phyloP scores from a whole-genome alignment of 2,113 vertebrate genomes.

The Vulpes lagopus region DNA sequence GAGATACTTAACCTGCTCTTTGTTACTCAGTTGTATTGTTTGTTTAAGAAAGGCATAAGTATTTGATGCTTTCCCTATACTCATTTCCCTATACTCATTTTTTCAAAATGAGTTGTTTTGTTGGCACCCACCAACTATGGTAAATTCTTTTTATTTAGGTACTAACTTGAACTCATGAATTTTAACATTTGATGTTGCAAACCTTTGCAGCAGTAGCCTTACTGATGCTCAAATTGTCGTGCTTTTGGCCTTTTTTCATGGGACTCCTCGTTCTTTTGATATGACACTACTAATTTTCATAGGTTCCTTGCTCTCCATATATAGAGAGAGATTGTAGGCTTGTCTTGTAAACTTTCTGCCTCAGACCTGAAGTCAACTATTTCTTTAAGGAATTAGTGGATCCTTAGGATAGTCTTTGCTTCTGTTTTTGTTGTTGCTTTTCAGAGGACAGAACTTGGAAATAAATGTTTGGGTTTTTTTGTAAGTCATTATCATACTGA shows the following conservation, averaged over 20 bases:
- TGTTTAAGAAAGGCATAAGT: not conserved
- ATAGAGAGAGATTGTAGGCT: not conserved
- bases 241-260: not conserved
- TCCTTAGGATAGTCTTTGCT: not conserved
- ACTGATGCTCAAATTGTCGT: not conserved
- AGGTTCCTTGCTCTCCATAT: not conserved
- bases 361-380: not conserved
- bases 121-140: not conserved
- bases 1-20: not conserved
- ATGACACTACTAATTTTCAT: conserved; percentile 6
- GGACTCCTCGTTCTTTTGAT: not conserved
- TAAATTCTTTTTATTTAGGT: not conserved
- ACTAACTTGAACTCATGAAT: not conserved
- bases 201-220: not conserved
- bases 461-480: not conserved
- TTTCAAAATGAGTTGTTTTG: not conserved
- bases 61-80: not conserved
- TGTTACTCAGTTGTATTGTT: not conserved
- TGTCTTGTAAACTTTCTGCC: not conserved
- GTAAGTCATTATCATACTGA: not conserved
- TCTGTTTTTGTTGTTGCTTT: conserved; percentile 10
- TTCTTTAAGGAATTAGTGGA: conserved; percentile 9
- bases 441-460: not conserved
- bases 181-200: not conserved
- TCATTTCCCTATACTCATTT: not conserved